Evolutionary conservation across 30 jellyfish, hydroid and myxozoan genomes (phyloP).

Genomic region (Rhopilema esculentum): DNA sequence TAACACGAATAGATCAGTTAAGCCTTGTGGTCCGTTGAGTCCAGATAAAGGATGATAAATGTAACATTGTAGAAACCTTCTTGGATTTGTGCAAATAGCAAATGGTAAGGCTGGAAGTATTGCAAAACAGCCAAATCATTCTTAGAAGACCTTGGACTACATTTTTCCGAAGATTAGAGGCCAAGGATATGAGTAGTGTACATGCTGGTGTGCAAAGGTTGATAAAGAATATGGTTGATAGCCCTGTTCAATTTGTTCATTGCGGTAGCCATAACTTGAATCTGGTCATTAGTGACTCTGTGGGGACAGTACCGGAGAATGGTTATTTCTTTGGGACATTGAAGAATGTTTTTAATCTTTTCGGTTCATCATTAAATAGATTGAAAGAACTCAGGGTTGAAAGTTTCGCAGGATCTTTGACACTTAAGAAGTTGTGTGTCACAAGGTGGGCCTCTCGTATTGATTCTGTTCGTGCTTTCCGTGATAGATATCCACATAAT

Average conservation of each 20-base stretch:
- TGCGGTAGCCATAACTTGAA: conserved; percentile 30
- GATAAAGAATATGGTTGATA: conserved; percentile 37
- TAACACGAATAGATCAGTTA: conserved; percentile 22
- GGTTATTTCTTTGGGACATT: no score
- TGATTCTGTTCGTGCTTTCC: conserved; percentile 63
- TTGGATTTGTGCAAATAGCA: conserved; percentile 7
- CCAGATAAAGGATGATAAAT: conserved; percentile 18
- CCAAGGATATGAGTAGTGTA: conserved; percentile 46
- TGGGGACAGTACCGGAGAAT: no score
- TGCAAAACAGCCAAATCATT: conserved; percentile 49
- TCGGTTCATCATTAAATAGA: conserved; percentile 21
- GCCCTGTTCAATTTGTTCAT: conserved; percentile 37
- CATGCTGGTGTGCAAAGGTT: conserved; percentile 50
- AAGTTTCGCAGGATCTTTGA: conserved; percentile 21
- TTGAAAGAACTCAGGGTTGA: conserved; percentile 41
- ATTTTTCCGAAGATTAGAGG: conserved; percentile 33
- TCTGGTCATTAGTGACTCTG: no score
- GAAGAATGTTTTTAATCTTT: no score
- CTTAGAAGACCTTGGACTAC: conserved; percentile 42
- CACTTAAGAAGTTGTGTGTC: conserved; percentile 32
- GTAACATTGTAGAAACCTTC: conserved; percentile 1
- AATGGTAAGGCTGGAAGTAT: conserved; percentile 24
- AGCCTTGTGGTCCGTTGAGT: conserved; percentile 47
- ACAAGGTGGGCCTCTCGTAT: conserved; percentile 43
- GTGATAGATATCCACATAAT: conserved; percentile 63